Evolutionary conservation across 2,888 invertebrate species (phyloP), one percentile per base, ranked within the genome.

Genomic region (Listrodromus nycthemerus): DNA sequence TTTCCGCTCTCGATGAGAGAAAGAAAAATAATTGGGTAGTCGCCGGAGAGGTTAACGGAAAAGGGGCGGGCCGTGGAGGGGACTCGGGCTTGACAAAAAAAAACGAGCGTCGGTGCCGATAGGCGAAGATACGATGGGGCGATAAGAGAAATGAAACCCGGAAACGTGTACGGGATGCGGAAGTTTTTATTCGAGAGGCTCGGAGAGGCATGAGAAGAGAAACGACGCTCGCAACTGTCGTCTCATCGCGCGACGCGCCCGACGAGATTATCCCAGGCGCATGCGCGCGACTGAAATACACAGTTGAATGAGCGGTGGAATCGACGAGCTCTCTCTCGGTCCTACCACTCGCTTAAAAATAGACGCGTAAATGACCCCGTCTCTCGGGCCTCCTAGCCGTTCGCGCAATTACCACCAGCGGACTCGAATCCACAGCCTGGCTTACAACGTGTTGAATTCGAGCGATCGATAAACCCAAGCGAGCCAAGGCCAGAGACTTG

Each of bases 331-430:
- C 37, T 21, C 37, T 61, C 19, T 10, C 37, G 24, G 30, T 77
- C 55, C 67, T 45, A n/a, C 45, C 30, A 77, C 41, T 55, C 50
- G 77, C 83, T 30, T 80, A 80, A 84, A 78, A 84, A 84, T 84
- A 83, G 83, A 73, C 33, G 75, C 75, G 70, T 77, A 78, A 41
- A 83, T 78, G 80, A 80, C 77, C 83, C 80, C 77, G 71, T 63
- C 48, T 63, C 63, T 58, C 41, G 65, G 58, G 74, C 63, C 52
- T 70, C 55, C 10, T 10, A 0, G 41, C 58, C 8, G 41, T 16
- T 27, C 24, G 24, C 16, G 30, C 48, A 37, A 37, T 45, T 33
- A 10, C 48, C 19, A 48, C 66, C n/a, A 21, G n/a, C 30, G 45
- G n/a, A n/a, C 33, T 27, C 27, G 16, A 8, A 50, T n/a, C 58